phyloP scores from a whole-genome alignment of 2,888 invertebrate species.

The Drosophila cognata region DNA sequence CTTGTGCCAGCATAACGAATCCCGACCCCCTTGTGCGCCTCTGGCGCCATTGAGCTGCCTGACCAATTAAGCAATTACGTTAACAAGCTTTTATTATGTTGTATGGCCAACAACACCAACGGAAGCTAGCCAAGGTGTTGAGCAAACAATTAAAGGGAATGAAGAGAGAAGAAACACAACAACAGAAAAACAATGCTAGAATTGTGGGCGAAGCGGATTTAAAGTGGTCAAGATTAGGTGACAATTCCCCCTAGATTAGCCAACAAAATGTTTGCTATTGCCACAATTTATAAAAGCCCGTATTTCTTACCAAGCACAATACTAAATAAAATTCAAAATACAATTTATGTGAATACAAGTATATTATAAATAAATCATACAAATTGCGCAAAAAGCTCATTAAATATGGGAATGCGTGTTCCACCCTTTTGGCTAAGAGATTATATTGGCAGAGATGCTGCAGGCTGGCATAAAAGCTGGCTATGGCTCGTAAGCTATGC shows the following conservation, averaged over 20 bases:
- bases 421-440: conserved; percentile 19
- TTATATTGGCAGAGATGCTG: conserved; percentile 26
- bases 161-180: background rate
- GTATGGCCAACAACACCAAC: conserved; percentile 39
- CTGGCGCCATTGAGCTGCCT: conserved; percentile 14
- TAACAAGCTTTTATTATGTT: conserved; percentile 79
- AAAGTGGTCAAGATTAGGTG: conserved; percentile 64
- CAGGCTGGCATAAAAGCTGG: background rate
- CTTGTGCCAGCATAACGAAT: conserved; percentile 12
- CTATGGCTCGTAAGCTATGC: conserved; percentile 20
- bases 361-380: conserved; percentile 58
- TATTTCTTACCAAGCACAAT: background rate
- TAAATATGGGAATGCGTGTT: conserved; percentile 18
- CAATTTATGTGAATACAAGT: conserved; percentile 38
- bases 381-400: conserved; percentile 36
- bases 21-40: background rate
- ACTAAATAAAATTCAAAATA: conserved; percentile 2
- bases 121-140: conserved; percentile 66
- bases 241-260: conserved; percentile 26
- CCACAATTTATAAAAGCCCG: conserved; percentile 13
- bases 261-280: conserved; percentile 22
- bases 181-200: conserved; percentile 32
- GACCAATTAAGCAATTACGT: conserved; percentile 79
- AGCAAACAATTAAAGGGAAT: conserved; percentile 72
- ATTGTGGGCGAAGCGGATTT: conserved; percentile 48